Base-by-base conservation (phyloP, 2,888 invertebrate species). In the Leucoma salicis region DNA sequence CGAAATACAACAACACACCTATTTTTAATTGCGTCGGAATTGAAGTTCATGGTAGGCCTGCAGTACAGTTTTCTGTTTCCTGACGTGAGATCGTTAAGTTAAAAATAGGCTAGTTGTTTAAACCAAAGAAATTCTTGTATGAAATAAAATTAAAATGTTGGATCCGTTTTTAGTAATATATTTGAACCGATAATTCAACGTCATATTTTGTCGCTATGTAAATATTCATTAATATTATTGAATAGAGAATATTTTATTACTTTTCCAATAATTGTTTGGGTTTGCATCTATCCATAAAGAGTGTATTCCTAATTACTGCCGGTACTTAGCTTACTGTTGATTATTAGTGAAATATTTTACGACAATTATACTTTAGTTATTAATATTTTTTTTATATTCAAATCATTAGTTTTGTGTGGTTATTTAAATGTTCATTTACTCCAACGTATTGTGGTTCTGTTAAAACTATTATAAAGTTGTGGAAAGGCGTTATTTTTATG, bases 401-500 rank as follows among this genome's bases (percentile, higher is more conserved):
- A 70, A 67, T 68, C 58, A 59, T 70, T 58, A 57, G 64, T 66
- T 67, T 68, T 66, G 63, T 63, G 64, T 62, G 16, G 61, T 65
- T 66, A 59, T 65, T 57, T 66, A 68, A 58, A 41, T 60, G 46
- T 53, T 51, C 33, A 39, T 10, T 11, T 2, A 33, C 33, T 39
- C 42, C 59, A 62, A 45, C 49, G 37, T 54, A 52, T 49, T 43
- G 52, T 48, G 47, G 42, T 54, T 57, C 50, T 49, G 42, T 33
- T 37, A 44, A 41, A 53, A 60, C 53, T 46, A 53, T 48, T 27
- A 69, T 72, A 73, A 69, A 76, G 70, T 64, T 68, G 65, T 67
- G 75, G 74, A 78, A 73, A 75, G 71, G 71, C 70, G 58, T 63
- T 64, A 65, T 64, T 71, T 69, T 67, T 69, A 69, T 64, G 39